phyloP scores from a whole-genome alignment of 2,888 invertebrate species.

The Thalpophila matura region DNA sequence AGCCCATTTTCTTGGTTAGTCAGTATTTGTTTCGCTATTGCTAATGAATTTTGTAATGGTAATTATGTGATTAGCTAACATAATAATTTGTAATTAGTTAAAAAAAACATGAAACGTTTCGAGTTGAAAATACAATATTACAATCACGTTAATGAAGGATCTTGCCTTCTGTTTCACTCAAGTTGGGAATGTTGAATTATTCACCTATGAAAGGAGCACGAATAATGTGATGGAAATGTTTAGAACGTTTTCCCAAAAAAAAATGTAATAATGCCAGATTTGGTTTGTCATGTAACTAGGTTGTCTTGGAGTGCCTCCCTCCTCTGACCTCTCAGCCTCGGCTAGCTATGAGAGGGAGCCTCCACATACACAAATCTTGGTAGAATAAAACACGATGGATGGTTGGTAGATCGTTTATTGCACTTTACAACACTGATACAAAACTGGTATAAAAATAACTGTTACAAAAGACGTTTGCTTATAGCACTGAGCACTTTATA shows the following conservation, averaged over 20 bases:
- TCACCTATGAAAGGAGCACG: constrained; percentile 71
- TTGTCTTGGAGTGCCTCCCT: too few relatives aligned
- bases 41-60: neutral
- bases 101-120: constrained; percentile 39
- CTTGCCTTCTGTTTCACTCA: constrained; percentile 69
- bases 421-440: too few relatives aligned
- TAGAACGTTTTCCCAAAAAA: constrained; percentile 69
- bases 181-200: constrained; percentile 74
- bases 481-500: too few relatives aligned
- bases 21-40: too few relatives aligned
- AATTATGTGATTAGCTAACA: neutral
- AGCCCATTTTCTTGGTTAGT: too few relatives aligned
- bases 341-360: too few relatives aligned
- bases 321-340: too few relatives aligned
- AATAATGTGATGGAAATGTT: constrained; percentile 77
- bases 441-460: too few relatives aligned
- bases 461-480: too few relatives aligned
- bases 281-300: constrained; percentile 64
- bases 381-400: too few relatives aligned
- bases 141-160: constrained; percentile 75
- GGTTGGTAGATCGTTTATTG: too few relatives aligned
- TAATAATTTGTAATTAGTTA: neutral
- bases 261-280: constrained; percentile 70
- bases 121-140: constrained; percentile 60
- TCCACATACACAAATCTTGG: too few relatives aligned